phyloP scores from a whole-genome alignment of 2,888 invertebrate species.

The Stegophylla sp. region DNA sequence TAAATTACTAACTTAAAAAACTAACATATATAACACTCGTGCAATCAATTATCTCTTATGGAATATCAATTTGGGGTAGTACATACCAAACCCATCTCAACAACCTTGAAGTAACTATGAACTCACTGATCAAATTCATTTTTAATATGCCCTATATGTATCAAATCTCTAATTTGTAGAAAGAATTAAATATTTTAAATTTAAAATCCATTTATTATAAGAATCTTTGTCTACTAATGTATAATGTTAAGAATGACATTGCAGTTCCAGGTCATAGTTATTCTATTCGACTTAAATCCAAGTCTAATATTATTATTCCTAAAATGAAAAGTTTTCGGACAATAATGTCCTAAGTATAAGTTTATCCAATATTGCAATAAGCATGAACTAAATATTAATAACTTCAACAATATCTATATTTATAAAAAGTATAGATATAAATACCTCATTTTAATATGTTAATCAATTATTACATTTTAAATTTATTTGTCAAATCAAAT shows the following conservation, averaged over 20 bases:
- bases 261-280: background rate
- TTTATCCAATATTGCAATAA: no score
- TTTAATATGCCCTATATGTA: background rate
- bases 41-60: background rate
- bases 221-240: background rate
- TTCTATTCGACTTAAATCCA: background rate
- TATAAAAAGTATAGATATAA: no score
- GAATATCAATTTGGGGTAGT: background rate
- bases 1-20: background rate
- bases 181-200: slow-evolving; percentile 1
- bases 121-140: background rate
- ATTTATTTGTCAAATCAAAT: no score
- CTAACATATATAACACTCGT: background rate
- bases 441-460: no score
- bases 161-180: background rate
- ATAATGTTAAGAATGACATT: background rate
- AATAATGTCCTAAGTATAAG: no score
- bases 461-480: no score
- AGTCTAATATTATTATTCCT: background rate
- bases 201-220: background rate
- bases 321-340: background rate
- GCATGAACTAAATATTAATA: no score
- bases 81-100: background rate
- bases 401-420: no score
- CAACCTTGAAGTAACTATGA: slow-evolving; percentile 2